phyloP scores from a whole-genome alignment of 2,113 vertebrate genomes.

The Indri indri region DNA sequence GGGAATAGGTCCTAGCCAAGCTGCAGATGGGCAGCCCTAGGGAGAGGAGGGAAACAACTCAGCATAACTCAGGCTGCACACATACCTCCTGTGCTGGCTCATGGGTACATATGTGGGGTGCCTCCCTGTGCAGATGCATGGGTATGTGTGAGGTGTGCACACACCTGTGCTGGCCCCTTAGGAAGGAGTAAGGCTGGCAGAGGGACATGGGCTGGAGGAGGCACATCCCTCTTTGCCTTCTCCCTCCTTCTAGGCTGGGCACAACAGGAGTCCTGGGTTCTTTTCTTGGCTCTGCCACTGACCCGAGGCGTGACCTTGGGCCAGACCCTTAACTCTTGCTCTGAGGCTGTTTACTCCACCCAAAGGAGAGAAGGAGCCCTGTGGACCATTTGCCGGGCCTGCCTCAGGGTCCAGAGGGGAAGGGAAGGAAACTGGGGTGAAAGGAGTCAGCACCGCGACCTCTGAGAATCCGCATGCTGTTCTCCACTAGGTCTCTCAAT shows the following conservation, averaged over 20 bases:
- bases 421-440: neutral
- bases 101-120: neutral
- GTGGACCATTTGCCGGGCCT: neutral
- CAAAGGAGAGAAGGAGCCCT: neutral
- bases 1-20: neutral
- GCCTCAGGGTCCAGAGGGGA: neutral
- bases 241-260: neutral
- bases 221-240: neutral
- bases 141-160: neutral
- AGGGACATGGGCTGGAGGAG: neutral
- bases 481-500: neutral
- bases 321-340: conserved; percentile 45
- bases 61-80: neutral
- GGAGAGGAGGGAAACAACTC: neutral
- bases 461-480: neutral
- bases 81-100: neutral
- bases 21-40: neutral
- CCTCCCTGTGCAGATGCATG: neutral
- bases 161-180: neutral
- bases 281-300: conserved; percentile 17
- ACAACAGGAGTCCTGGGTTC: neutral
- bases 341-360: neutral
- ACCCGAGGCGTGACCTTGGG: conserved; percentile 70
- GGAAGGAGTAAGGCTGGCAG: neutral
- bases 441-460: neutral